A percentile compares a stretch with the other conserved stretches of the same genome.
These are phyloP conservation scores for Esperia sulphurella DNA, from an alignment of 2,888 invertebrate species.

Conservation along the genomic window DNA sequence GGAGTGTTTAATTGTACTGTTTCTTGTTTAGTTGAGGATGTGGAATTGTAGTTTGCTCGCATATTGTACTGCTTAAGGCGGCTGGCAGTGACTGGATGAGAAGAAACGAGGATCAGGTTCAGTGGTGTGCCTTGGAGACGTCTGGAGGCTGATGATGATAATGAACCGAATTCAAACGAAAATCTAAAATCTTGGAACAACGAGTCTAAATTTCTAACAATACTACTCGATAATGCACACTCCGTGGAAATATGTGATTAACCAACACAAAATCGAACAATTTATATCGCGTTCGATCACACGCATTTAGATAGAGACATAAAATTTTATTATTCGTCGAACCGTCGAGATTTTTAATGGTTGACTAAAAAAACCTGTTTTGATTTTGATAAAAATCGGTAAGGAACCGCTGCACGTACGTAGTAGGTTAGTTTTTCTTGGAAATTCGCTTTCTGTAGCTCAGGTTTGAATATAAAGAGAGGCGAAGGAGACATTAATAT, in stretches of 20 bases:
- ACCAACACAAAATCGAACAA: slow-evolving; percentile 25
- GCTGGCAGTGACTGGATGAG: no score
- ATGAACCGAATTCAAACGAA: no score
- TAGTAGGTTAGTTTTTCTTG: slow-evolving; percentile 24
- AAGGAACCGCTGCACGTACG: slow-evolving; percentile 39
- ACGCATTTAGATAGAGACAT: slow-evolving; percentile 44
- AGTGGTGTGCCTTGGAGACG: no score
- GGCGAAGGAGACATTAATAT: slow-evolving; percentile 29
- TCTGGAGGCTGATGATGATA: no score
- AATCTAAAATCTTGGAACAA: no score
- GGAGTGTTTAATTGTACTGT: no score
- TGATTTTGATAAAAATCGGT: slow-evolving; percentile 45
- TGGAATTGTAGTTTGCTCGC: no score
- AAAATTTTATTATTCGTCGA: slow-evolving; percentile 56
- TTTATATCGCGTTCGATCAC: slow-evolving; percentile 37
- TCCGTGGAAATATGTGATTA: slow-evolving; percentile 24
- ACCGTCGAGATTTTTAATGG: slow-evolving; percentile 38
- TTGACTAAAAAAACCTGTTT: slow-evolving; percentile 39
- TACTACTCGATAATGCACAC: background rate
- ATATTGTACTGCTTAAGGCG: no score
- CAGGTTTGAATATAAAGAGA: slow-evolving; percentile 33
- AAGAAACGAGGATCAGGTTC: no score
- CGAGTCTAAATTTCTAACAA: no score
- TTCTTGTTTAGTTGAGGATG: no score
- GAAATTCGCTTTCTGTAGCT: slow-evolving; percentile 20